Evolutionary conservation across 2,113 vertebrate species (phyloP).

Genomic region (Rhea americana): DNA sequence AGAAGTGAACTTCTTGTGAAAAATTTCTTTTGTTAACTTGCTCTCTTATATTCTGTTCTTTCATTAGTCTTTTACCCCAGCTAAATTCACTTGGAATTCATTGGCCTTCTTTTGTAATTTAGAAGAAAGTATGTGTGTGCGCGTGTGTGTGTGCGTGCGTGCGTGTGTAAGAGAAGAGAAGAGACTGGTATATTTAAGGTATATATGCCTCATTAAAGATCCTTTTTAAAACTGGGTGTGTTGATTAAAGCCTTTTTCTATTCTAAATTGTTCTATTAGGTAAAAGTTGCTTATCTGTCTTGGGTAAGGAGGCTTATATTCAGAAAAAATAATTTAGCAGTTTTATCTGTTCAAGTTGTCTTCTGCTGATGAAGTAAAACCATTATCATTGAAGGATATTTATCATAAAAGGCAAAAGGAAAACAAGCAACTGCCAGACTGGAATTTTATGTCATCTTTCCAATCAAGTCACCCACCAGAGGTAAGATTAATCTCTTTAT

Average conservation of each 20-base stretch:
- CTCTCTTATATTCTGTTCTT: neutral
- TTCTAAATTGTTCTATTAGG: neutral
- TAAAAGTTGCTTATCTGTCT: neutral
- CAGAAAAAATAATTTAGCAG: neutral
- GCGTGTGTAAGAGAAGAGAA: neutral
- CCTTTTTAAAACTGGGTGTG: neutral
- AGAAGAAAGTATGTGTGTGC: neutral
- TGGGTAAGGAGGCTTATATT: neutral
- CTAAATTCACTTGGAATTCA: neutral
- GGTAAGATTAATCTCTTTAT: constrained; percentile 71
- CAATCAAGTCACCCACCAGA: constrained; percentile 81
- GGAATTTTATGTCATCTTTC: constrained; percentile 70
- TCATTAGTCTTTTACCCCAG: neutral
- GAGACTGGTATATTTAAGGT: neutral
- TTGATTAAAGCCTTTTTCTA: neutral
- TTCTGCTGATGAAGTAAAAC: constrained; percentile 72
- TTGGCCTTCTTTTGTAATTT: neutral
- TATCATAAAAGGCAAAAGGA: constrained; percentile 86
- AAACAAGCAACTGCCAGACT: constrained; percentile 74
- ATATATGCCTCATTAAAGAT: neutral
- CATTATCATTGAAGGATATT: constrained; percentile 86
- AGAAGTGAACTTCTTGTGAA: neutral
- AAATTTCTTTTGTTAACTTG: neutral
- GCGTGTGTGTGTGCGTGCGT: too few relatives aligned
- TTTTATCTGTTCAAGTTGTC: constrained; percentile 72